Base-by-base conservation (phyloP, 1,140 invertebrate species). In the Penaeus vannamei region DNA sequence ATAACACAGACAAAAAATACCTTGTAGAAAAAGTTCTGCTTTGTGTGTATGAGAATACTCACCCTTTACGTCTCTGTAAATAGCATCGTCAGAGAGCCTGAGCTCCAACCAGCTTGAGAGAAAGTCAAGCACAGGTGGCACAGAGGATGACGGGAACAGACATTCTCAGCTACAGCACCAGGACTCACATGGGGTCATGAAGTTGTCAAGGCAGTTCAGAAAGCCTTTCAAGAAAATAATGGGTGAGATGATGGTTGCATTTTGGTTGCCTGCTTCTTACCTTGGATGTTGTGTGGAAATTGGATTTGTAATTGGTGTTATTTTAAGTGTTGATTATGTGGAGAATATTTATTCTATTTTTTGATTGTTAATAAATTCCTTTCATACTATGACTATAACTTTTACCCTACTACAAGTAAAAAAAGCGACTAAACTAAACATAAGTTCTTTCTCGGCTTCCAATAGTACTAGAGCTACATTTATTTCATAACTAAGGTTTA, bases 181-280 rank as follows among this genome's bases (percentile, higher is more conserved):
- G 61, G 87, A 89, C 32, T 64, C 80, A 17, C 87, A 80, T 53
- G 53, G 69, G 59, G 79, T 76, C 36, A 59, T 62, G 23, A 89
- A 85, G 61, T 46, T 89, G 26, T 66, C 87, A 12, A 89, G 83
- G 61, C 87, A 89, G 14, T 84, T 89, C 29, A 84, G 66, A 53
- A 89, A 89, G 12, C 87, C 87, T 64, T 84, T 89, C 76, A 84
- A 83, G 80, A 89, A 80, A 69, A 89, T 84, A 1, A 88, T 84
- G 80, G 86, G 86, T 88, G 84, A 88, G 81, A 53, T 53, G 53
- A 53, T 17, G 53, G 53, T 53, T 53, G 53, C 17, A 53, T 53
- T 53, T 53, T 53, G 12, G 10, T 17, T 53, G 53, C 46, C 46
- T 53, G 46, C 8, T 53, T 53, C 46, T 53, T 53, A 53, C 3